Base-by-base conservation (phyloP, 2,797 vertebrate genomes). In the Peromyscus melanophrys region DNA sequence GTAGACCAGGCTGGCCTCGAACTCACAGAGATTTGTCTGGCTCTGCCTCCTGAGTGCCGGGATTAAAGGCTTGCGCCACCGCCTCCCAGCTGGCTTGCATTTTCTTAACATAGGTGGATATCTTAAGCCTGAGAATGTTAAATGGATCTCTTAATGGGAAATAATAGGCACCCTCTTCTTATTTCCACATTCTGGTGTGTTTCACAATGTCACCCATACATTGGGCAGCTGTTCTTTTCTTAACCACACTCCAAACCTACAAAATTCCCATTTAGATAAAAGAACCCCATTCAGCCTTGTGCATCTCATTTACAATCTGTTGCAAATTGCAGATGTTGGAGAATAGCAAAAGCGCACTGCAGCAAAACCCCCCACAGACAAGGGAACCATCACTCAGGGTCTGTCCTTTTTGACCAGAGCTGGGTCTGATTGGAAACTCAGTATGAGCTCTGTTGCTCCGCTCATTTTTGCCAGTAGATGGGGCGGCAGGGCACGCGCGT, bases 141-240 rank as follows among this genome's bases (percentile, higher is more conserved):
- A 96, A 86, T 80, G 9, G 43, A 86, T 95, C 73, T 95, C 95
- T 96, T 78, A 89, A 89, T 96, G 92, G 80, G 80, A 93, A 97
- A 77, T 92, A 94, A 96, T 95, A 87, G 91, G 69, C 69, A 93
- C 65, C 11, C 61, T 95, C 67, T 76, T 76, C 11, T 75, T 95
- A 61, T 81, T 95, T 91, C 34, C 37, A 86, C 88, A 57, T 77
- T 61, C 31, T 80, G 29, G 21, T 80, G 57, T 75, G 75, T 90
- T 95, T 81, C 23, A 92, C 75, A 85, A 16, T 82, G 89, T 94
- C 84, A 67, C 69, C 71, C 90, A 95, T 57, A 89, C 61, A 86
- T 55, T 29, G 87, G 86, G 80, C 89, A 96, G 96, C 97, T 95
- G 95, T 75, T 96, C 83, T 83, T 96, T 97, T 97, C 88, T 90